phyloP scores from a whole-genome alignment of 2,888 invertebrate genomes.

The Liposcelis brunnea region DNA sequence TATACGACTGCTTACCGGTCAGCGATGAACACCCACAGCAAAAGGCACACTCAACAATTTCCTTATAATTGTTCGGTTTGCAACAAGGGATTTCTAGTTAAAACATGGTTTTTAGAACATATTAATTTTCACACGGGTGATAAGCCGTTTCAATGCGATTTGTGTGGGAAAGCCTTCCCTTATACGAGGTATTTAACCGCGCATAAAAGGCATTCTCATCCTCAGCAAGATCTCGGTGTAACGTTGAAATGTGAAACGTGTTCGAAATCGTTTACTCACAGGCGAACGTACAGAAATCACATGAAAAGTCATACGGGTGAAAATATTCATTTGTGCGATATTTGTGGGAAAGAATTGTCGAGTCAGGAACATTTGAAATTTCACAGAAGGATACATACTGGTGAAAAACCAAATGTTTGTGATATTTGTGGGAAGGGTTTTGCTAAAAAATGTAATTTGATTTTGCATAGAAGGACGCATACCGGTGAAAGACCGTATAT shows the following conservation, averaged over 20 bases:
- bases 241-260: conserved; percentile 30
- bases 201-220: conserved; percentile 19
- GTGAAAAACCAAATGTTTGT: conserved; percentile 35
- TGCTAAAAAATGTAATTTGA: conserved; percentile 28
- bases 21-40: conserved; percentile 34
- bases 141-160: conserved; percentile 21
- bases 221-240: not conserved
- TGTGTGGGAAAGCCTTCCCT: conserved; percentile 25
- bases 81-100: conserved; percentile 24
- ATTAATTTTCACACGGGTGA: conserved; percentile 29
- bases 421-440: conserved; percentile 31
- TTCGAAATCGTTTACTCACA: conserved; percentile 25
- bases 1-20: conserved; percentile 28
- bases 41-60: conserved; percentile 37
- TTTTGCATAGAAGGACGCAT: conserved; percentile 29
- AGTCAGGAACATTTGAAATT: conserved; percentile 34
- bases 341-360: conserved; percentile 38
- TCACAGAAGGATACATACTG: conserved; percentile 35
- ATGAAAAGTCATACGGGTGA: conserved; percentile 30
- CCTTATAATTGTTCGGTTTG: conserved; percentile 24
- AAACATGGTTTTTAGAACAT: conserved; percentile 32
- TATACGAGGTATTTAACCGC: conserved; percentile 25
- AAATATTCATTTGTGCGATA: conserved; percentile 35
- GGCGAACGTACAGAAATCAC: conserved; percentile 25
- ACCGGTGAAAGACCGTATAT: conserved; percentile 33